Evolutionary conservation across 2,888 invertebrate species (phyloP), one percentile per base, ranked within the genome.

Genomic region (Ochropleura leucogaster): DNA sequence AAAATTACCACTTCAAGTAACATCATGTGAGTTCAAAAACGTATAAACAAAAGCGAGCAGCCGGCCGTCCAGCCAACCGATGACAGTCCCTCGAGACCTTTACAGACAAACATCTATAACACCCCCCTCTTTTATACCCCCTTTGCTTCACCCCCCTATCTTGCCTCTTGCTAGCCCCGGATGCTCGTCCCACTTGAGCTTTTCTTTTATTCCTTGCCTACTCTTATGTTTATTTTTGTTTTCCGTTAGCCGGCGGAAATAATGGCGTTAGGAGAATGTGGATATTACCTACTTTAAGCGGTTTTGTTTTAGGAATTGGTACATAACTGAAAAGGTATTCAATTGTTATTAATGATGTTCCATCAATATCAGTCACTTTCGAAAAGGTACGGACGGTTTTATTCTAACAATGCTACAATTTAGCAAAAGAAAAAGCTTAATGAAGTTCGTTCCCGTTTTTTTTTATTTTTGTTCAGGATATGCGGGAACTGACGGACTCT

Each of bases 141-240:
- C 83, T 82, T 71, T 72, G 72, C 83, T 83, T 77, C 71, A 74
- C 87, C 88, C 87, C 85, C 80, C 80, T 30, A 40, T 78, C 77
- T 40, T 59, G 84, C 88, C 89, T 90, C 91, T 89, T 89, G 91
- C 89, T 90, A 89, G 87, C 89, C 92, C 92, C 90, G 92, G 93
- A 88, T 94, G 95, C 95, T 95, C 95, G 92, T 95, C 95, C 95
- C 95, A 95, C 96, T 96, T 92, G 91, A 96, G 90, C 89, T 89
- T 95, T 95, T 94, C 95, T 95, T 96, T 96, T 96, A 96, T 96
- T 95, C 95, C 93, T 92, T 90, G 92, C 94, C 93, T 93, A 93
- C 95, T 94, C 95, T 94, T 94, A 91, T 94, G 93, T 95, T 95
- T 95, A 95, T 96, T 96, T 96, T 96, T 96, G 96, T 96, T 96